phyloP scores from a whole-genome alignment of 30 jellyfish, hydroid and myxozoan genomes.

The Hydractinia symbiolongicarpus region DNA sequence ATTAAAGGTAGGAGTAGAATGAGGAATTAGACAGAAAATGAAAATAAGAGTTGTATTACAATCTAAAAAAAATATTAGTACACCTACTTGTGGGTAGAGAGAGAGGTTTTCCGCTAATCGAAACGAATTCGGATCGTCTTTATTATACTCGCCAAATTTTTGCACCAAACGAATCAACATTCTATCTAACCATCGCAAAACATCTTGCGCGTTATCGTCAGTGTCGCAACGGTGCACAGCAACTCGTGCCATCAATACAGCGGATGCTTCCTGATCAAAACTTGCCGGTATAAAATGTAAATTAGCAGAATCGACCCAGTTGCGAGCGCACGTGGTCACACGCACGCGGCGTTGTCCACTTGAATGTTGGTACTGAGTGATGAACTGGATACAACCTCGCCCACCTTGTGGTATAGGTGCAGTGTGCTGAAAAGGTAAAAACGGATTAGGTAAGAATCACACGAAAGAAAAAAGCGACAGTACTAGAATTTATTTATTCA shows the following conservation, averaged over 20 bases:
- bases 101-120: conserved; percentile 86
- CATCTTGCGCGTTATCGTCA: conserved; percentile 97
- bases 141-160: conserved; percentile 82
- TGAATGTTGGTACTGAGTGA: conserved; percentile 92
- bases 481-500: not conserved
- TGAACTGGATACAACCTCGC: conserved; percentile 95
- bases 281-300: conserved; percentile 79
- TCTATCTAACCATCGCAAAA: conserved; percentile 93
- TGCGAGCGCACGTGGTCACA: conserved; percentile 98
- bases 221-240: conserved; percentile 95
- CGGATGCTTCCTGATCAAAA: conserved; percentile 99
- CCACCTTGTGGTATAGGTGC: conserved; percentile 99
- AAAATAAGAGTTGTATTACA: not conserved
- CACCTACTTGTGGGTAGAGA: conserved; percentile 90
- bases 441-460: not conserved
- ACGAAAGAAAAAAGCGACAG: not conserved
- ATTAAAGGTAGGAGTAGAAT: not conserved
- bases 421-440: conserved; percentile 55
- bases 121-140: conserved; percentile 81
- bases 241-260: conserved; percentile 97
- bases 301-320: conserved; percentile 96
- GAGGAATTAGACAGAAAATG: not conserved
- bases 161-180: conserved; percentile 90
- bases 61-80: not conserved
- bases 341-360: conserved; percentile 92